Conservation (phyloP, 2,888 invertebrate species). For the Epinotia bilunana region DNA sequence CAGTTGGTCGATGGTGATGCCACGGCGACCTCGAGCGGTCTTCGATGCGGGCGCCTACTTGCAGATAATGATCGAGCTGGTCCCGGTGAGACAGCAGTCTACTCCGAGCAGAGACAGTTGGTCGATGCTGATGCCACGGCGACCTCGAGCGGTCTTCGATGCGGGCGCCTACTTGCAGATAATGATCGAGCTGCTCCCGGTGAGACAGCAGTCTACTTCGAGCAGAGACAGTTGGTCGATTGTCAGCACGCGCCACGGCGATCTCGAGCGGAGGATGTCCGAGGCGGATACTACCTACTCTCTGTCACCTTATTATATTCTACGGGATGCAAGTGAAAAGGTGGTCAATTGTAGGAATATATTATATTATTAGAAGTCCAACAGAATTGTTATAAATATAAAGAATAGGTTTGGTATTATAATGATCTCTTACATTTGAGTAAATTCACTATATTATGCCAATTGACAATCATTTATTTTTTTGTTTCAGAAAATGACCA, state of each 20-base stretch:
- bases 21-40: not conserved
- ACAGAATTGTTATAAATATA: no score
- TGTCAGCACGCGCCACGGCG: slow-evolving; percentile 78
- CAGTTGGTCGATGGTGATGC: not conserved
- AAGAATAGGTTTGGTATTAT: no score
- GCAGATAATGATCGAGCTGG: slow-evolving; percentile 13
- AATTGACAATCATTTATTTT: slow-evolving; percentile 27
- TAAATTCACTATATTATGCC: slow-evolving; percentile 61
- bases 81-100: not conserved
- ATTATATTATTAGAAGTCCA: no score
- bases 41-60: slow-evolving; percentile 57
- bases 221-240: slow-evolving; percentile 62
- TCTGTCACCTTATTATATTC: no score
- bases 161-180: slow-evolving; percentile 98
- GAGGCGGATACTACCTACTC: no score
- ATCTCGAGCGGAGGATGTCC: slow-evolving; percentile 95
- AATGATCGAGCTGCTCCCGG: slow-evolving; percentile 89
- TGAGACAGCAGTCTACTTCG: not conserved
- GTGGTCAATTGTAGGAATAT: no score
- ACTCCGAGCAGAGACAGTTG: slow-evolving; percentile 57
- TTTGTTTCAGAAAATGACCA: slow-evolving; percentile 87
- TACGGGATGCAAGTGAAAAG: no score
- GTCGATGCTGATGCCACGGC: slow-evolving; percentile 64
- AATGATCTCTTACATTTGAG: no score
- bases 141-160: slow-evolving; percentile 96